These are phyloP conservation scores for Dendrolimus kikuchii DNA, from an alignment of 1,140 invertebrate genomes.

Conservation along the genomic window DNA sequence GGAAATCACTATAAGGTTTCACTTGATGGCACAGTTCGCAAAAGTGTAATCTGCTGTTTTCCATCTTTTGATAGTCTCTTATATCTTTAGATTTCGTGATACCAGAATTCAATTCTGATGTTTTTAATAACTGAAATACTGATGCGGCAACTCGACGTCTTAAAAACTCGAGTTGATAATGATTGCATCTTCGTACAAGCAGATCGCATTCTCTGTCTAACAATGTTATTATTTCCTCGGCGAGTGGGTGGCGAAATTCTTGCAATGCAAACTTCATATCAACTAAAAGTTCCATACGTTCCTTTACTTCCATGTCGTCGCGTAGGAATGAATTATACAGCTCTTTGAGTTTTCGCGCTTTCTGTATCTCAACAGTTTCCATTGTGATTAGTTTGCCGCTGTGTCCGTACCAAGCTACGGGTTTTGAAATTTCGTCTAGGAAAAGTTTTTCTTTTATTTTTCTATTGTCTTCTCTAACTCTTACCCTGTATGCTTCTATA, in stretches of 20 bases:
- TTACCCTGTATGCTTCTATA: conserved; percentile 74
- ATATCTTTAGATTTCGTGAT: conserved; percentile 67
- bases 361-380: conserved; percentile 78
- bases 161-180: conserved; percentile 69
- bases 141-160: conserved; percentile 72
- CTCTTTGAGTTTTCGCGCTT: conserved; percentile 74
- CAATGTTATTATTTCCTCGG: conserved; percentile 72
- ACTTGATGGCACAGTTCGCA: conserved; percentile 72
- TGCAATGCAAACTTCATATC: conserved; percentile 72
- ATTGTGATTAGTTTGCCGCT: conserved; percentile 74
- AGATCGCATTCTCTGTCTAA: conserved; percentile 77
- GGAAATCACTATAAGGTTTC: conserved; percentile 69
- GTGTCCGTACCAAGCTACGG: conserved; percentile 75
- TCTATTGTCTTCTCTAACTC: conserved; percentile 69
- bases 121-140: conserved; percentile 72
- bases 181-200: conserved; percentile 65
- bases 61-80: conserved; percentile 66
- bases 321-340: conserved; percentile 73
- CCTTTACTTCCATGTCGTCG: conserved; percentile 58
- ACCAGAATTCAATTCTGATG: conserved; percentile 69
- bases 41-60: conserved; percentile 63
- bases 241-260: conserved; percentile 69
- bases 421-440: conserved; percentile 75
- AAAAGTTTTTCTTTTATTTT: conserved; percentile 73
- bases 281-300: conserved; percentile 74